A percentile compares a stretch with the other conserved stretches of the same genome.
Conservation (phyloP, 2,113 vertebrate species). For the Gallinago jamesoni region DNA sequence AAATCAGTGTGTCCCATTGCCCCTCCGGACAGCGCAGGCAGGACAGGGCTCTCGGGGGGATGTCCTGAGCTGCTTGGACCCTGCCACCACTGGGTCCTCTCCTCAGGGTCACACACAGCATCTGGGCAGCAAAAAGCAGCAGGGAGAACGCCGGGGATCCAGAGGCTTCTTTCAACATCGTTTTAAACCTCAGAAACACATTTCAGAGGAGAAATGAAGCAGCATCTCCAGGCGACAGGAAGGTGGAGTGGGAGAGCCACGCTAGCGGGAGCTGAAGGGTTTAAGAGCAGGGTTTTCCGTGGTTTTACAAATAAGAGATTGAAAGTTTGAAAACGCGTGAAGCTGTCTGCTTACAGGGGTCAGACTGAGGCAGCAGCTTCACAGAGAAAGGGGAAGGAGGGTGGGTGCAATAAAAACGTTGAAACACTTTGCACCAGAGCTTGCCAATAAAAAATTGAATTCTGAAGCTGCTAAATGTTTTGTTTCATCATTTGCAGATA, state of each 20-base stretch:
- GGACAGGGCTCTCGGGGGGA: not conserved
- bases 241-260: conserved; percentile 60
- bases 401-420: not conserved
- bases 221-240: conserved; percentile 10
- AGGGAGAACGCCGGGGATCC: not conserved
- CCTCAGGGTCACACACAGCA: accelerated
- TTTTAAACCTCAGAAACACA: not conserved
- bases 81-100: not conserved
- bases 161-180: accelerated
- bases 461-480: not conserved
- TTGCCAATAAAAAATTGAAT: not conserved
- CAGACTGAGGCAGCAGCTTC: not conserved
- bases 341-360: not conserved
- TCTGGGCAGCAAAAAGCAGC: not conserved
- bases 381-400: not conserved
- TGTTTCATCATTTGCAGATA: not conserved
- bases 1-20: not conserved
- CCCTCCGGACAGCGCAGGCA: not conserved
- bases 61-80: not conserved
- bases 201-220: not conserved
- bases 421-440: not conserved
- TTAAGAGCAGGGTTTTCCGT: not conserved
- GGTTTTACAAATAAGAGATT: not conserved
- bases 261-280: accelerated
- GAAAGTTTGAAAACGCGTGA: not conserved